Base-by-base conservation (phyloP, 1,140 invertebrate species). In the Hesperophylax magnus region DNA sequence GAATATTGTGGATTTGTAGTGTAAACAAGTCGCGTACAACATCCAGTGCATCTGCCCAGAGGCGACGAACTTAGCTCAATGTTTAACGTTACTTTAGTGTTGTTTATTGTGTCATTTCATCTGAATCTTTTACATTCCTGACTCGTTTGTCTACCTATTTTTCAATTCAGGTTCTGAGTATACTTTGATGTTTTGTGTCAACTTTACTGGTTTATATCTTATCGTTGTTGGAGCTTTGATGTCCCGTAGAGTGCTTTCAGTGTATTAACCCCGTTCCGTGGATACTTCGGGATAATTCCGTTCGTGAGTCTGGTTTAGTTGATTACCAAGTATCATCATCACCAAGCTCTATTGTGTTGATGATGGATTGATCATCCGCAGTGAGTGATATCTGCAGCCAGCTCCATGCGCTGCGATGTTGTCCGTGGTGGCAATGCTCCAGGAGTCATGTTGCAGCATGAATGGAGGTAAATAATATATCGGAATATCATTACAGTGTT, bases 351-450 rank as follows among this genome's bases (percentile, higher is more conserved):
- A 14, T 65, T 31, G 22, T 31, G 6, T n/a, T 65, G 18, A 24
- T 18, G 47, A 72, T 72, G 69, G 69, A 72, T 72, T 72, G 22
- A 52, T 47, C 15, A 7, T 52, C 39, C 39, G 39, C 39, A 47
- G 39, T 47, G 39, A 8, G 39, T 47, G 8, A 47, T 24, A 27
- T 53, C 53, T 8, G 52, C 67, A n/a, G 31, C 20, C 39, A 47
- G 63, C 31, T 60, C 79, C 79, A 83, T 83, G 82, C 76, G 82
- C 18, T 83, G 79, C 79, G 81, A 83, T 77, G 81, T 83, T 39
- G 78, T 78, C 58, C 71, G 78, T 47, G 53, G 81, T 54, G 82
- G 79, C 47, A 83, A 78, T 79, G 79, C 58, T 14, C 67, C 82
- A 20, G 79, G 61, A 72, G 61, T 81, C 75, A 75, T 67, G 58